phyloP scores from a whole-genome alignment of 2,797 vertebrate species.

The Spondyliosoma cantharus region DNA sequence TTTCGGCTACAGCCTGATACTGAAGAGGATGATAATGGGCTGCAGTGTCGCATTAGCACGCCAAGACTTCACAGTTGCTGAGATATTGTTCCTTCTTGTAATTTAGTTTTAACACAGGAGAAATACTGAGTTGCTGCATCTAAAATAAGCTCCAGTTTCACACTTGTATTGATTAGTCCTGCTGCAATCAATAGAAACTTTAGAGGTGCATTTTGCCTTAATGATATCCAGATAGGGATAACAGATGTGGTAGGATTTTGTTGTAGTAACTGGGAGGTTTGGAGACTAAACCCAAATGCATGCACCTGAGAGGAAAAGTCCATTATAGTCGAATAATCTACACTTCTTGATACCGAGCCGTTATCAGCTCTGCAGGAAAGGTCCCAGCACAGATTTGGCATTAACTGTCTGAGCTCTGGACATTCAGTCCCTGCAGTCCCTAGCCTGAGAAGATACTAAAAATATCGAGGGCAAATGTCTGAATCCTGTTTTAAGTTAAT shows the following conservation, averaged over 20 bases:
- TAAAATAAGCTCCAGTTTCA: constrained; percentile 28
- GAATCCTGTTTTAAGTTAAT: constrained; percentile 72
- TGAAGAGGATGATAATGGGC: constrained; percentile 25
- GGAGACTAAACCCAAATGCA: background rate
- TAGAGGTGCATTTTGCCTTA: background rate
- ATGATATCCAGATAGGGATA: constrained; percentile 15
- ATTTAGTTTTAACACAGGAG: constrained; percentile 36
- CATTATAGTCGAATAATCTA: constrained; percentile 30
- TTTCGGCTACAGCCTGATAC: background rate
- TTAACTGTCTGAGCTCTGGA: constrained; percentile 50
- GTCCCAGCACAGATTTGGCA: constrained; percentile 37
- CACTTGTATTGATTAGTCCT: constrained; percentile 42
- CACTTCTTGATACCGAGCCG: constrained; percentile 33
- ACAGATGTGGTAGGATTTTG: background rate
- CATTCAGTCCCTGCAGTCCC: constrained; percentile 49
- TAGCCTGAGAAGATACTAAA: constrained; percentile 64
- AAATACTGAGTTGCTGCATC: constrained; percentile 34
- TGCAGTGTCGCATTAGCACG: background rate
- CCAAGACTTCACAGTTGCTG: background rate
- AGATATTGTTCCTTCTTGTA: constrained; percentile 27
- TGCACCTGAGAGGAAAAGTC: background rate
- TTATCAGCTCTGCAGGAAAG: constrained; percentile 43
- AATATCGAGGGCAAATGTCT: constrained; percentile 64
- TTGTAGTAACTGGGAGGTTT: constrained; percentile 1
- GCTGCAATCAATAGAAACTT: constrained; percentile 36